Conservation (phyloP, 2,888 invertebrate species). For the Platycnemis pennipes region DNA sequence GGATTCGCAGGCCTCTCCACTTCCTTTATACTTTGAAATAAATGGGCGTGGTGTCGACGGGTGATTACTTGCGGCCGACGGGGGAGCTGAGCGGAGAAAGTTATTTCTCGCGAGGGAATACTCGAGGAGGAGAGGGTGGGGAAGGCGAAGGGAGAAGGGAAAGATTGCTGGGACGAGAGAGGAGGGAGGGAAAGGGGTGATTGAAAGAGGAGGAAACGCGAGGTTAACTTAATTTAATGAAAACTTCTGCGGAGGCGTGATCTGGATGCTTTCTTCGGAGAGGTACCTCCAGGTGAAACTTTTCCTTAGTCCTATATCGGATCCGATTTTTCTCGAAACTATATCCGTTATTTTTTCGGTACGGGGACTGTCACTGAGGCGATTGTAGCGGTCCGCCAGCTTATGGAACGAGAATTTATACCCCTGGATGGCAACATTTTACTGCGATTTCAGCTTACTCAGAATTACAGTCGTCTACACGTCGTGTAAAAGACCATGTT, state of each 20-base stretch:
- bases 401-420: too few species aligned
- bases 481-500: too few species aligned
- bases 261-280: neutral
- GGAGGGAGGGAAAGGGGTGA: neutral
- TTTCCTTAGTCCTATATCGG: neutral
- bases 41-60: conserved; percentile 11
- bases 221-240: conserved; percentile 39
- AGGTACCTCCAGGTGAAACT: neutral
- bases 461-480: too few species aligned
- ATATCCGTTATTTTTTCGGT: neutral
- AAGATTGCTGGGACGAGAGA: neutral
- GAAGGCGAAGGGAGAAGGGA: neutral
- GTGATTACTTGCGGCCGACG: neutral
- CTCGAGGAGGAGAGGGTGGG: neutral
- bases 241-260: neutral
- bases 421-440: too few species aligned
- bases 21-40: neutral
- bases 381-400: too few species aligned
- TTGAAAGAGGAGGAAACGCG: conserved; percentile 20
- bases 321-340: neutral
- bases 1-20: neutral
- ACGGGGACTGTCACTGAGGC: too few species aligned
- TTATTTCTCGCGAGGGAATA: neutral
- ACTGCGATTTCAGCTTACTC: too few species aligned
- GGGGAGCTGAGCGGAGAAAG: conserved; percentile 14